Evolutionary conservation across 1,140 invertebrate genomes (phyloP).

Genomic region (Paracyclopina nana): DNA sequence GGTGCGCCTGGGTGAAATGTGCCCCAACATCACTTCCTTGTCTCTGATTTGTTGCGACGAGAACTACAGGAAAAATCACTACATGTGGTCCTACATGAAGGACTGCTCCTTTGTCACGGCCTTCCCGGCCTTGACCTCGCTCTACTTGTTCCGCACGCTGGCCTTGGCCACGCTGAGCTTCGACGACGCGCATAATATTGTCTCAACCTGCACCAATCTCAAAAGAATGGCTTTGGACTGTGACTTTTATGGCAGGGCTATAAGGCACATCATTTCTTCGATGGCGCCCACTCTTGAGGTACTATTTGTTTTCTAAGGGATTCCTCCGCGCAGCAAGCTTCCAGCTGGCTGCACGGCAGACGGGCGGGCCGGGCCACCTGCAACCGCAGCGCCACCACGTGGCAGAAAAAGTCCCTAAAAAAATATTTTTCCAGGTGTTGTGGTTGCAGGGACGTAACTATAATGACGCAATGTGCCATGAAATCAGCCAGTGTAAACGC

Average conservation of each 20-base stretch:
- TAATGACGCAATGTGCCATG: constrained; percentile 4
- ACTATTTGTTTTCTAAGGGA: no score
- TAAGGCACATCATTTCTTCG: not conserved
- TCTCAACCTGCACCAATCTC: not conserved
- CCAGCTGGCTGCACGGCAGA: no score
- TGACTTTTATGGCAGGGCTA: constrained; percentile 2
- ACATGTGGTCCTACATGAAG: constrained; percentile 6
- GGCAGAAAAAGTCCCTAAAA: no score
- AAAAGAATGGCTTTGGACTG: not conserved
- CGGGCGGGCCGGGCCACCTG: no score
- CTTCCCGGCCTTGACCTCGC: not conserved
- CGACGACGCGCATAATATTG: not conserved
- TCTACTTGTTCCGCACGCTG: not conserved
- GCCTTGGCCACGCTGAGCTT: not conserved
- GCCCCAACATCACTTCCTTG: not conserved
- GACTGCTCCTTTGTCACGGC: not conserved
- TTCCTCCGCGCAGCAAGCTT: no score
- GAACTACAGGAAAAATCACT: constrained; percentile 3
- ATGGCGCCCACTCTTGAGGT: not conserved
- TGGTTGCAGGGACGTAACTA: not conserved
- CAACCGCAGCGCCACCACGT: no score
- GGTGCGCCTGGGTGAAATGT: not conserved
- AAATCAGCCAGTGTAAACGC: not conserved
- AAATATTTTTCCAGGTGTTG: no score
- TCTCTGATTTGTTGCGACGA: not conserved